Conservation (phyloP, 2,888 invertebrate species). For the Ichneumon xanthorius region DNA sequence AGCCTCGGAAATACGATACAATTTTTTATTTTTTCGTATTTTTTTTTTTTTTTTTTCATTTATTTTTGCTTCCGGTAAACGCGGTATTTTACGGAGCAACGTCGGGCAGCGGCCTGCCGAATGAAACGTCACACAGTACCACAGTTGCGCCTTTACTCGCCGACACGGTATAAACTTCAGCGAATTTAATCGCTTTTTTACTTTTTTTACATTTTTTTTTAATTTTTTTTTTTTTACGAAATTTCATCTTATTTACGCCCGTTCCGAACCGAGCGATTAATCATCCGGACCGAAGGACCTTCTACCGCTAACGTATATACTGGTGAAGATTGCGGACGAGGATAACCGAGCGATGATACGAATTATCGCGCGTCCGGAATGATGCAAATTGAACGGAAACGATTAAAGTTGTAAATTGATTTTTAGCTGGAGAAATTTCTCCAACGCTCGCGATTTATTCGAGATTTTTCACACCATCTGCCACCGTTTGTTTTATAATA, state of each 20-base stretch:
- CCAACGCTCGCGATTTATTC: too few relatives aligned
- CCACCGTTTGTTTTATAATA: too few relatives aligned
- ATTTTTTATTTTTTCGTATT: background rate
- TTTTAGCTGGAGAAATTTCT: background rate
- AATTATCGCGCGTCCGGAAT: slow-evolving; percentile 1
- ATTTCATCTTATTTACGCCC: background rate
- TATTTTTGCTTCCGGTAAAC: background rate
- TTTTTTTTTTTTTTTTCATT: background rate
- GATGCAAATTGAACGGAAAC: slow-evolving; percentile 14
- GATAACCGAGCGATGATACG: background rate
- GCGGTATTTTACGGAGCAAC: background rate
- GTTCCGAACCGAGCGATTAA: background rate
- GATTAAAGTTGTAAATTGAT: background rate
- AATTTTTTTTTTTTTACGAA: background rate
- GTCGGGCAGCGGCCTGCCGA: background rate
- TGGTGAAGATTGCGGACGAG: slow-evolving; percentile 1
- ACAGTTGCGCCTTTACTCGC: background rate
- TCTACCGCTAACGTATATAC: background rate
- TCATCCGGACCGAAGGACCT: background rate
- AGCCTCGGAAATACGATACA: slow-evolving; percentile 25
- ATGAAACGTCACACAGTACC: slow-evolving; percentile 15
- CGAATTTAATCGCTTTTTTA: background rate
- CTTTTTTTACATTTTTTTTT: too few relatives aligned
- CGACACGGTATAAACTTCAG: background rate
- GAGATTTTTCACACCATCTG: too few relatives aligned